Evolutionary conservation across 2,888 invertebrate genomes (phyloP).

Genomic region (Choristoneura rosaceana): DNA sequence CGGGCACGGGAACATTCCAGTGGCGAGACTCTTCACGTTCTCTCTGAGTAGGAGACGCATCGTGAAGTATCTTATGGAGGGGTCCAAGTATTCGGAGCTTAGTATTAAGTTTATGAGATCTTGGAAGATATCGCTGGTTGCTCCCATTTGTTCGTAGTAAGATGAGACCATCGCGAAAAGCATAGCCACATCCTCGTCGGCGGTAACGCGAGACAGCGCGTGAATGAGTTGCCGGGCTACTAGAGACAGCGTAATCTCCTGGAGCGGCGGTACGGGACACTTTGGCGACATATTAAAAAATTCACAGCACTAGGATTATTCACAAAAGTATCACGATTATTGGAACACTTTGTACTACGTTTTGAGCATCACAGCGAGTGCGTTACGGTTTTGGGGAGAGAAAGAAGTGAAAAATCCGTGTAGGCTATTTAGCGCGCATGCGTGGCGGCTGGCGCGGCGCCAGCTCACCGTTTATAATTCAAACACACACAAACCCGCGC

Average conservation of each 20-base stretch:
- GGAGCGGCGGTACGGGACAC: constrained; percentile 85
- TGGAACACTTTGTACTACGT: constrained; percentile 55
- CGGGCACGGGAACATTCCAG: constrained; percentile 89
- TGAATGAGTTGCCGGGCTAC: constrained; percentile 87
- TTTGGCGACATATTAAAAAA: constrained; percentile 86
- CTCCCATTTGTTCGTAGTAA: constrained; percentile 86
- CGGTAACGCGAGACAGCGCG: constrained; percentile 86
- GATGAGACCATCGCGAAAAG: constrained; percentile 86
- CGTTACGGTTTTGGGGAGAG: constrained; percentile 66
- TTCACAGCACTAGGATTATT: constrained; percentile 53
- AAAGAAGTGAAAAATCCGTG: constrained; percentile 75
- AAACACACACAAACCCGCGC: constrained; percentile 69
- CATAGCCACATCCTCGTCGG: constrained; percentile 84
- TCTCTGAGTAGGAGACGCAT: constrained; percentile 87
- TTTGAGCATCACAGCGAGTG: constrained; percentile 69
- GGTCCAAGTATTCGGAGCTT: constrained; percentile 88
- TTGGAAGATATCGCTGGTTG: constrained; percentile 89
- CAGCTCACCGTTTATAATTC: constrained; percentile 78
- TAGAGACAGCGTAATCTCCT: constrained; percentile 85
- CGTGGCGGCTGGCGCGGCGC: constrained; percentile 67
- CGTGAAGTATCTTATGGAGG: constrained; percentile 88
- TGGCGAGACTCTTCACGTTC: constrained; percentile 87
- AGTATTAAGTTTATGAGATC: constrained; percentile 88
- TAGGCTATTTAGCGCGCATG: constrained; percentile 77
- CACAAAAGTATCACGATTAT: constrained; percentile 60